Conservation (phyloP, 2,888 invertebrate genomes). For the Tineola bisselliella region DNA sequence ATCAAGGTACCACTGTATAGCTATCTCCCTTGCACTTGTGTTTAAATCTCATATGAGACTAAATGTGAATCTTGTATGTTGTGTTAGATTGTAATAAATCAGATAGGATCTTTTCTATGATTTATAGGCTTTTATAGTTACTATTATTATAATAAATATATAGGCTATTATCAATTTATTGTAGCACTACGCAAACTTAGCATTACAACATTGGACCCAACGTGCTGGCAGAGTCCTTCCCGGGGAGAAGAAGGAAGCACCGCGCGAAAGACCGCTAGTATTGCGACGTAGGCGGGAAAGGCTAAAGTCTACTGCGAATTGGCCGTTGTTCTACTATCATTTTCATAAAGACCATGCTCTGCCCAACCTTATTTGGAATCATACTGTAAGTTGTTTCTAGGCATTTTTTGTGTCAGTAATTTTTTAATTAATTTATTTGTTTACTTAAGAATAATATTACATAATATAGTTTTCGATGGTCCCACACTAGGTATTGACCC, state of each 20-base stretch:
- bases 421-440: no score
- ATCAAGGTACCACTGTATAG: no score
- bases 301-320: slow-evolving; percentile 88
- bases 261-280: slow-evolving; percentile 87
- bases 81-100: no score
- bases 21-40: no score
- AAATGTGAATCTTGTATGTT: no score
- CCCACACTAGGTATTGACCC: no score
- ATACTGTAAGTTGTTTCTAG: slow-evolving; percentile 88
- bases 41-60: no score
- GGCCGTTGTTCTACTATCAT: slow-evolving; percentile 94
- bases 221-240: slow-evolving; percentile 74
- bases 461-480: no score
- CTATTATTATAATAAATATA: not conserved
- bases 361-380: slow-evolving; percentile 99
- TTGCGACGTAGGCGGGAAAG: slow-evolving; percentile 88
- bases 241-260: slow-evolving; percentile 67
- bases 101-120: no score
- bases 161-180: not conserved
- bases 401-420: no score
- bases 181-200: slow-evolving; percentile 55
- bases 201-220: slow-evolving; percentile 68
- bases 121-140: no score
- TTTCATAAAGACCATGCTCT: slow-evolving; percentile 94
- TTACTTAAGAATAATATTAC: no score